Conservation (phyloP, 2,113 vertebrate species). For the Arothron firmamentum region DNA sequence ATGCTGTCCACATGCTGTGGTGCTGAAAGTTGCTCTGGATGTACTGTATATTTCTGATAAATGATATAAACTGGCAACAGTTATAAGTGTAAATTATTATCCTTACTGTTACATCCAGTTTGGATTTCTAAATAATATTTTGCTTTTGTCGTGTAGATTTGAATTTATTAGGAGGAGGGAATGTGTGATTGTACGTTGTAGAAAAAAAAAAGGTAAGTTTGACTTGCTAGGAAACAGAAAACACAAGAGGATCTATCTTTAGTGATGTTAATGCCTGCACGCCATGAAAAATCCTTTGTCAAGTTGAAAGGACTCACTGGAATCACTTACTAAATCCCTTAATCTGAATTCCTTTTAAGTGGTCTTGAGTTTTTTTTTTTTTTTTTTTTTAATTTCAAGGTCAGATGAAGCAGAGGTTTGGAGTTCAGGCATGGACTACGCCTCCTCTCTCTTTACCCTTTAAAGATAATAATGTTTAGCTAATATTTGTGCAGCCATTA, state of each 20-base stretch:
- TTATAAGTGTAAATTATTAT: no score
- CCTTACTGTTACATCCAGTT: no score
- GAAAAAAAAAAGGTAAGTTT: neutral
- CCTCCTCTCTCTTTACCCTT: neutral
- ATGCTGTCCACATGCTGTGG: slow-evolving; percentile 35
- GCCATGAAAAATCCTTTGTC: slow-evolving; percentile 3
- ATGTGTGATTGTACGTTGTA: no score
- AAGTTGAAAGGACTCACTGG: slow-evolving; percentile 11
- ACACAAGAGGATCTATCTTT: neutral
- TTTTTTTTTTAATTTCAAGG: neutral
- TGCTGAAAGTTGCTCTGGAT: slow-evolving; percentile 43
- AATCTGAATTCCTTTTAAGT: slow-evolving; percentile 19
- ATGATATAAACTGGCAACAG: no score
- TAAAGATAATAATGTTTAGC: no score
- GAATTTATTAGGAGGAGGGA: no score
- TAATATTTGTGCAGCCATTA: neutral
- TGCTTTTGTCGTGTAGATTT: no score
- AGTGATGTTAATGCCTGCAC: neutral
- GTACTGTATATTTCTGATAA: no score
- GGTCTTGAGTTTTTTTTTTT: neutral
- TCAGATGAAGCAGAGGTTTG: neutral
- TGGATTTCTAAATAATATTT: no score
- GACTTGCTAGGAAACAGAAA: neutral
- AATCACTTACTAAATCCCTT: slow-evolving; percentile 9
- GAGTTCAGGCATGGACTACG: neutral